Percentiles rank a stretch among this genome's conserved stretches.
Evolutionary conservation across 1,140 invertebrate species (phyloP).

Genomic region (Drosophila arawakana): DNA sequence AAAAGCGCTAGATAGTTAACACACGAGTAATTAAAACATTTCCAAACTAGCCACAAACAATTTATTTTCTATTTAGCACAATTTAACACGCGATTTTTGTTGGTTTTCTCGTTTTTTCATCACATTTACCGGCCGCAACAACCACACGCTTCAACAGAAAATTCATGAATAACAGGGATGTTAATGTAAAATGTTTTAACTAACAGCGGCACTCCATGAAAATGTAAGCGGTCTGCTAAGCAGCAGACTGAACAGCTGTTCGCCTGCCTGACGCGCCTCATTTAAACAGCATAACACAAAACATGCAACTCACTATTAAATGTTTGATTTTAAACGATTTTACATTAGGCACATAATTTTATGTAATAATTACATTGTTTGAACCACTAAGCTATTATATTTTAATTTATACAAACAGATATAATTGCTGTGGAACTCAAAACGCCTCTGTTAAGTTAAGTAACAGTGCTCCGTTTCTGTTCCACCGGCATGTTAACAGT

Average conservation of each 20-base stretch:
- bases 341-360: background rate
- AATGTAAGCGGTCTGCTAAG: slow-evolving; percentile 23
- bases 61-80: slow-evolving; percentile 28
- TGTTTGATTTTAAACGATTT: background rate
- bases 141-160: slow-evolving; percentile 52
- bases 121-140: slow-evolving; percentile 50
- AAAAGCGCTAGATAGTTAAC: slow-evolving; percentile 21
- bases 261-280: background rate
- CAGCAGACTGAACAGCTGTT: slow-evolving; percentile 34
- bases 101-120: slow-evolving; percentile 38
- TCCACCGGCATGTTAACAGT: slow-evolving; percentile 2
- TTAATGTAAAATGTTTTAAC: slow-evolving; percentile 30
- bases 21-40: slow-evolving; percentile 22
- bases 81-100: slow-evolving; percentile 28
- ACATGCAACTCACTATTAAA: background rate
- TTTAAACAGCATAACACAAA: background rate
- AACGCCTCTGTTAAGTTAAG: background rate
- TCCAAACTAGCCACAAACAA: slow-evolving; percentile 4
- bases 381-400: background rate
- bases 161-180: slow-evolving; percentile 49
- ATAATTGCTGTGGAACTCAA: no score
- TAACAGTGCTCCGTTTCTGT: background rate
- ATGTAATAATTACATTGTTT: background rate
- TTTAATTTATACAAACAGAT: background rate
- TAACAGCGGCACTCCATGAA: slow-evolving; percentile 32